Evolutionary conservation across 2,888 invertebrate species (phyloP), one percentile per base, ranked within the genome.

Genomic region (Apomyelois bistriatella): DNA sequence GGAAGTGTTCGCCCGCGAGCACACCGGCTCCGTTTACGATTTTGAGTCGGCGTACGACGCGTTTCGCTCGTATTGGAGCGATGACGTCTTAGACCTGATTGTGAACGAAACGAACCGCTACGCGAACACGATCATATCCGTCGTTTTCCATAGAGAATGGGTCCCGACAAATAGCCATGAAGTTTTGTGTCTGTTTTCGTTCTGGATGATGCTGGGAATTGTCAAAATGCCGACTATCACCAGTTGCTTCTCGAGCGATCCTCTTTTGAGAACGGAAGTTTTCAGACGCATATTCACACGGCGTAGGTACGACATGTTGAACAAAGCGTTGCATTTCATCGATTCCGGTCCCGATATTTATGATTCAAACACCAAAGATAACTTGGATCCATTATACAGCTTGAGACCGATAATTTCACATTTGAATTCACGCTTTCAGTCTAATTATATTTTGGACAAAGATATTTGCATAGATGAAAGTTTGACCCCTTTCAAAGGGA

Each of bases 191-290:
- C 13, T 38, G 15, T 38, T 38, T 8, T 3, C 38, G 3, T 38
- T 38, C 15, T 38, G 38, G 38, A 38, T 38, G 7, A 52, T 51
- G 54, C 37, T 53, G 47, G 53, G 40, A 12, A 55, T 59, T 22
- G 42, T 41, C n/a, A 46, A 40, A 47, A 59, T 61, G 61, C 53
- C 58, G 1, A 56, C 55, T 12, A 48, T 56, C 10, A 40, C 9
- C 6, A 48, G 53, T 30, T 63, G 64, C 22, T 67, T 63, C 53
- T 59, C 59, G 10, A 54, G 43, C 3, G 51, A 59, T n/a, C 49
- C 56, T 1, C 46, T 64, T 22, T 52, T 68, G 48, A 55, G 57
- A 2, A 51, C 52, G 7, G 38, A 38, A 38, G 15, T 38, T 13
- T 38, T 38, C 15, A 38, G 15, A 7, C 38, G 38, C 8, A 38